phyloP scores from a whole-genome alignment of 2,797 vertebrate genomes.

The Hydrolagus colliei region DNA sequence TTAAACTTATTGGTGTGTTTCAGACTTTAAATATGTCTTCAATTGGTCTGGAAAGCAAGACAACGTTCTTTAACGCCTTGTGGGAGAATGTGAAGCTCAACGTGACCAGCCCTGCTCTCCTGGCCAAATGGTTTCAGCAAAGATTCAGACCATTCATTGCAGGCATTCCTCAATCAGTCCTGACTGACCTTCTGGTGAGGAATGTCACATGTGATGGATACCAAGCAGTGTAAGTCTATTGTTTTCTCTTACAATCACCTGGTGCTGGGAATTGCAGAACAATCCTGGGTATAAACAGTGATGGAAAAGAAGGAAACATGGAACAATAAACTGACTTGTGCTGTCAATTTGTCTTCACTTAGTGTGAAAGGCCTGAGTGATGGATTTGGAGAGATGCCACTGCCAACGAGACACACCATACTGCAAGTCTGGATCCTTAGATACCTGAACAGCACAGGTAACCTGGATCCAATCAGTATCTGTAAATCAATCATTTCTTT shows the following conservation, averaged over 20 bases:
- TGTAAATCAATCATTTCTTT: no score
- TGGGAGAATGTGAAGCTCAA: slow-evolving; percentile 27
- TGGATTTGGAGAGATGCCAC: slow-evolving; percentile 12
- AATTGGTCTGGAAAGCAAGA: not conserved
- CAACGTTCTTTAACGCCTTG: slow-evolving; percentile 2
- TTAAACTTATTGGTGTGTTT: not conserved
- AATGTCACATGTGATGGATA: slow-evolving; percentile 18
- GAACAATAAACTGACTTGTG: not conserved
- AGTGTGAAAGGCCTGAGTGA: not conserved
- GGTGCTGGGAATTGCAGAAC: not conserved
- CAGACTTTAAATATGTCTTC: not conserved
- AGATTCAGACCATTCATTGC: slow-evolving; percentile 9
- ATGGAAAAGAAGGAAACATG: no score
- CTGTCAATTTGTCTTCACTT: not conserved
- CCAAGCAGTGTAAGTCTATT: slow-evolving; percentile 3
- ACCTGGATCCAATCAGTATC: no score
- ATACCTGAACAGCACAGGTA: slow-evolving; percentile 11
- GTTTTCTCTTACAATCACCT: not conserved
- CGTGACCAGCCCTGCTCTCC: not conserved
- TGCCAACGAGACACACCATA: not conserved
- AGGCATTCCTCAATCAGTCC: not conserved
- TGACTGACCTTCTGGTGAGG: not conserved
- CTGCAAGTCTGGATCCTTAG: not conserved
- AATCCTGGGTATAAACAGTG: not conserved
- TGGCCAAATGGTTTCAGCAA: slow-evolving; percentile 22